These are phyloP conservation scores for Chymomyza caudatula DNA, from an alignment of 2,888 invertebrate species.

Conservation along the genomic window DNA sequence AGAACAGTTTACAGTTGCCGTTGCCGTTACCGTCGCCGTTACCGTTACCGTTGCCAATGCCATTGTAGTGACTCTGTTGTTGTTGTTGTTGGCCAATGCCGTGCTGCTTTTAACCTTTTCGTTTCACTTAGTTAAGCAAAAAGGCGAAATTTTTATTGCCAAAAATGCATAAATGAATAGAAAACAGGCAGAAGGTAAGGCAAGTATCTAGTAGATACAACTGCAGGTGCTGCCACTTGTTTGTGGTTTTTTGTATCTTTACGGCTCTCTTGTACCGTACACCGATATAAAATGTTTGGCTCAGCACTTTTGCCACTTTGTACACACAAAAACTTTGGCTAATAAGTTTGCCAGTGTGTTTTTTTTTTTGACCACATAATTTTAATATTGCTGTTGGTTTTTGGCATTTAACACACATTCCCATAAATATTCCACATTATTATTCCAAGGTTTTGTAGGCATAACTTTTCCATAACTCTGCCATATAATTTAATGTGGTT, in stretches of 20 bases:
- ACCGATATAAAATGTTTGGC: neutral
- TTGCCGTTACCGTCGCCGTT: neutral
- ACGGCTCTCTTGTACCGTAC: neutral
- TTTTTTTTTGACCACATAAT: neutral
- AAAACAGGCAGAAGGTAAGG: slow-evolving; percentile 40
- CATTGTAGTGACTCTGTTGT: neutral
- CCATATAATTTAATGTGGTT: neutral
- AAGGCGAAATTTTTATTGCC: slow-evolving; percentile 68
- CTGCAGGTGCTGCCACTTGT: slow-evolving; percentile 5
- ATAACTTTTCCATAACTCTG: neutral
- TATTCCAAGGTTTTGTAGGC: neutral
- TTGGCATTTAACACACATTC: neutral
- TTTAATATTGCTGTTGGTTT: slow-evolving; percentile 4
- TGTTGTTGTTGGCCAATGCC: slow-evolving; percentile 24
- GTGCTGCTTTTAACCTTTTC: slow-evolving; percentile 63
- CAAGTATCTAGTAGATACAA: slow-evolving; percentile 26
- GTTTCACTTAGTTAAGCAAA: slow-evolving; percentile 71
- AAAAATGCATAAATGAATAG: slow-evolving; percentile 71
- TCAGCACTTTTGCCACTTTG: neutral
- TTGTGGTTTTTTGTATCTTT: neutral
- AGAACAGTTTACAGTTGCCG: slow-evolving; percentile 17
- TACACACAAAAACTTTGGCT: neutral
- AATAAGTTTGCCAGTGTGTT: slow-evolving; percentile 3
- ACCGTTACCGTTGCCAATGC: slow-evolving; percentile 14
- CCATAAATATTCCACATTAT: neutral